Conservation (phyloP, 2,888 invertebrate species). For the Palloptera scutellata region DNA sequence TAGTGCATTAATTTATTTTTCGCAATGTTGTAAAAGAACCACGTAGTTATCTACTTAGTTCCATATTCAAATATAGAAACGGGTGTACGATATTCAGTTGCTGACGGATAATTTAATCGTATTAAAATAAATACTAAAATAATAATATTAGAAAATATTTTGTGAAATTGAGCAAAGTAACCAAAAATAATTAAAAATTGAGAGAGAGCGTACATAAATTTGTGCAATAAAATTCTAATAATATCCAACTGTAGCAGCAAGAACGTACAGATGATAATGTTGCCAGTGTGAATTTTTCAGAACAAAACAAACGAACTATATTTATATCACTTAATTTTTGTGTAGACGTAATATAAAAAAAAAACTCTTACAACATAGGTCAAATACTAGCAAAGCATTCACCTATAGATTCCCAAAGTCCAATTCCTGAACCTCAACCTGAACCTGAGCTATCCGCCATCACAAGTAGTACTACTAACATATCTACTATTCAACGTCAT, state of each 20-base stretch:
- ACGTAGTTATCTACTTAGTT: conserved; percentile 11
- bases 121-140: conserved; percentile 15
- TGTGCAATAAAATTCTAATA: too few relatives aligned
- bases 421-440: conserved; percentile 5
- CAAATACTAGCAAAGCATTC: conserved; percentile 36
- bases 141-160: not conserved
- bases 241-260: not conserved
- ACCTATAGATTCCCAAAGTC: not conserved
- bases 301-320: too few relatives aligned
- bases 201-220: too few relatives aligned
- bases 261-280: not conserved
- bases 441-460: not conserved
- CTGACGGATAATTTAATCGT: conserved; percentile 29
- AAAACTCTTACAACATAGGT: conserved; percentile 32
- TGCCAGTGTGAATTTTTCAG: too few relatives aligned
- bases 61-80: conserved; percentile 21
- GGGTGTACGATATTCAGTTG: conserved; percentile 10
- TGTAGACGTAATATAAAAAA: not conserved
- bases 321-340: not conserved
- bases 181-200: too few relatives aligned
- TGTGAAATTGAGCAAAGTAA: too few relatives aligned
- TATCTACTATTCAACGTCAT: too few relatives aligned
- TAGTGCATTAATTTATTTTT: too few relatives aligned
- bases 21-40: too few relatives aligned
- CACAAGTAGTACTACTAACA: too few relatives aligned